Evolutionary conservation across 2,888 invertebrate species (phyloP), one percentile per base, ranked within the genome.

Genomic region (Petrophora chlorosata): DNA sequence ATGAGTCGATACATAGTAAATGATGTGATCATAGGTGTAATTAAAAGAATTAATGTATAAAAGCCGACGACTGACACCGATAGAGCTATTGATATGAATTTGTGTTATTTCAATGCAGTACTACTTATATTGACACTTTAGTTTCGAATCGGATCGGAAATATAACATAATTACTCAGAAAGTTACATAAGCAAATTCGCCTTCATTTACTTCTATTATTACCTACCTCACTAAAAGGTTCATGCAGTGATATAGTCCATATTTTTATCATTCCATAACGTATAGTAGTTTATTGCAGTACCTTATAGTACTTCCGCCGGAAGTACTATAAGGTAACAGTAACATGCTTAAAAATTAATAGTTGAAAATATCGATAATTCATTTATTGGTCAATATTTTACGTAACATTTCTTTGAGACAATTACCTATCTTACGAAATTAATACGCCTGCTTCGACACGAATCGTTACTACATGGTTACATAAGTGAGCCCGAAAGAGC

Each of bases 381-480:
- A 28, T 39, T 19, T 19, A 28, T 5, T 12, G 15, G 39, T 40
- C 19, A 33, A 19, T 36, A 34, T 12, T 34, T 48, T 48, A 22
- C 36, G 22, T 28, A 48, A 48, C 32, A 30, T 41, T 25, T 38
- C 41, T 22, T 10, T 26, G 15, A 19, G 26, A 48, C 15, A 38
- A 26, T 35, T 30, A 40, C 12, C 15, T 66, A 59, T 46, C 58
- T 72, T 72, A 69, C 65, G 69, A 77, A 77, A 78, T 72, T 65
- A 73, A 73, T 67, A 69, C 63, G 62, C 61, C 52, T 60, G 60
- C 55, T 70, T 70, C 61, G 70, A 65, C 70, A 76, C 73, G 72
- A 73, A 69, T 65, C 58, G 67, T 78, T 73, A 73, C 67, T 75
- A 61, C 72, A 69, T 73, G 65, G 44, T 76, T 79, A 78, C 67